phyloP scores from a whole-genome alignment of 2,888 invertebrate genomes.

The Caenorhabditis sinica region DNA sequence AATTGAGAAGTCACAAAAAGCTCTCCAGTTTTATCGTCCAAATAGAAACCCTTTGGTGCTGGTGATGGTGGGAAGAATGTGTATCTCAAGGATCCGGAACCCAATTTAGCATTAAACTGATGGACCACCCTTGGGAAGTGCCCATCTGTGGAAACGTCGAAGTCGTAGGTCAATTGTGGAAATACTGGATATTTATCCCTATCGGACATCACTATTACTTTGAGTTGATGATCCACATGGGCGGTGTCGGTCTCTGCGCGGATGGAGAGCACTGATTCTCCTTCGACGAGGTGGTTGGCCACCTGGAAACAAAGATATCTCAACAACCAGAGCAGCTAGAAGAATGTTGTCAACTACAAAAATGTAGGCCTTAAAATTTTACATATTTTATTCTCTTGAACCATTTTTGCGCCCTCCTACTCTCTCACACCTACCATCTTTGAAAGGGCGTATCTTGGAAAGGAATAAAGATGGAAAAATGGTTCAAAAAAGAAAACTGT shows the following conservation, averaged over 20 bases:
- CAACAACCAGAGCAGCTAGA: neutral
- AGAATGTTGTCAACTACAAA: neutral
- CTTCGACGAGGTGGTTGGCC: constrained; percentile 66
- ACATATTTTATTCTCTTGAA: neutral
- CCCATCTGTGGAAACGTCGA: constrained; percentile 73
- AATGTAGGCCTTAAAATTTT: neutral
- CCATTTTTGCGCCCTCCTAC: too few relatives aligned
- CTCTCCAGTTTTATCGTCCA: constrained; percentile 76
- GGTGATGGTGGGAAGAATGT: constrained; percentile 72
- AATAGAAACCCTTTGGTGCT: constrained; percentile 68
- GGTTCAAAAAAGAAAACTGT: neutral
- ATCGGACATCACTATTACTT: constrained; percentile 81
- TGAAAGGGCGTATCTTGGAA: neutral
- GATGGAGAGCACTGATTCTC: constrained; percentile 65
- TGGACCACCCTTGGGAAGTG: constrained; percentile 69
- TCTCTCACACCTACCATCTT: neutral
- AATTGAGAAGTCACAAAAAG: constrained; percentile 69
- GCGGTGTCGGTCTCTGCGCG: constrained; percentile 69
- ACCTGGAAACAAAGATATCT: constrained; percentile 52
- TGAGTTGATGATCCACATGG: constrained; percentile 72
- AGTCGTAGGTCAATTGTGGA: constrained; percentile 79
- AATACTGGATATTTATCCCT: constrained; percentile 83
- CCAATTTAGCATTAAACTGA: constrained; percentile 69
- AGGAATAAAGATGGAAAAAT: neutral
- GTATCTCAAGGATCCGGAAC: constrained; percentile 72